A percentile compares a stretch with the other conserved stretches of the same genome.
These are phyloP conservation scores for Luehdorfia chinensis DNA, from an alignment of 1,140 invertebrate species.

Conservation along the genomic window DNA sequence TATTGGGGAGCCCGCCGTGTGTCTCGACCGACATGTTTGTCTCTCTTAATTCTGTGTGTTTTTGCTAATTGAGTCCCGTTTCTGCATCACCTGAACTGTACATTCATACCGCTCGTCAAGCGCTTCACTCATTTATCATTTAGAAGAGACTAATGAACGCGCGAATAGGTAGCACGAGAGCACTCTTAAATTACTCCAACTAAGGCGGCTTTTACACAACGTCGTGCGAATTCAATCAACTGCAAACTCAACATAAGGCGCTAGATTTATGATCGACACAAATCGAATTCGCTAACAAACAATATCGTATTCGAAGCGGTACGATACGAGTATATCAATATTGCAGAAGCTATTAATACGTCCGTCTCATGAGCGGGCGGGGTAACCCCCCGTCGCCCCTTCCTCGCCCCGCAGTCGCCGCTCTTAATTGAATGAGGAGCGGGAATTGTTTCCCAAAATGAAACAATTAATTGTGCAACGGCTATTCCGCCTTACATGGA, in stretches of 20 bases:
- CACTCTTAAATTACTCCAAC: conserved; percentile 27
- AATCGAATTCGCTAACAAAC: conserved; percentile 76
- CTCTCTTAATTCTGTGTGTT: conserved; percentile 73
- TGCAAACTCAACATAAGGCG: conserved; percentile 72
- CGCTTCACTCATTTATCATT: conserved; percentile 48
- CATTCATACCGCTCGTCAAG: conserved; percentile 32
- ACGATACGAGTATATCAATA: conserved; percentile 75
- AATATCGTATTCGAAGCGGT: conserved; percentile 74
- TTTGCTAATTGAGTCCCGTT: conserved; percentile 69
- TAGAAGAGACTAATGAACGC: conserved; percentile 44
- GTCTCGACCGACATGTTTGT: conserved; percentile 64
- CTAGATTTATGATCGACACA: conserved; percentile 76
- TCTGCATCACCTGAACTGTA: conserved; percentile 32
- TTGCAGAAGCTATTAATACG: conserved; percentile 76
- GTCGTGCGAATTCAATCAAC: conserved; percentile 65
- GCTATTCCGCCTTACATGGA: conserved; percentile 77
- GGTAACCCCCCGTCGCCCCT: conserved; percentile 34
- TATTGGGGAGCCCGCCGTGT: conserved; percentile 58
- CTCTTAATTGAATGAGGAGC: conserved; percentile 77
- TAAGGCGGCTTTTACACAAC: conserved; percentile 39
- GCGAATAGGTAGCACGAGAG: conserved; percentile 12
- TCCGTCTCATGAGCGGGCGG: conserved; percentile 70
- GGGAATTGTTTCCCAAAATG: conserved; percentile 77
- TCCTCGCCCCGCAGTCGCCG: conserved; percentile 51
- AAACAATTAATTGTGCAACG: conserved; percentile 78